phyloP scores from a whole-genome alignment of 2,888 invertebrate species.

The Ectobius pallidus region DNA sequence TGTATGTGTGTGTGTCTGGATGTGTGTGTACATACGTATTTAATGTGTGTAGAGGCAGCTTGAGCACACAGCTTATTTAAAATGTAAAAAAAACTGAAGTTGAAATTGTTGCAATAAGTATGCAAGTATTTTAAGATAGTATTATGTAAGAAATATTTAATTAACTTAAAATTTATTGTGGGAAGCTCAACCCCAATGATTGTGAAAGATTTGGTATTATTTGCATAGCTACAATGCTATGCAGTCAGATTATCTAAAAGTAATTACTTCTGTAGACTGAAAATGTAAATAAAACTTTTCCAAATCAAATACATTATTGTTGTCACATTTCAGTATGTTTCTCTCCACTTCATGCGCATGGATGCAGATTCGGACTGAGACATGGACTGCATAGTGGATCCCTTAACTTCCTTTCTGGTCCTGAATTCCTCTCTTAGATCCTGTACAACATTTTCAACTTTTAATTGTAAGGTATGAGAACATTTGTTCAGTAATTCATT shows the following conservation, averaged over 20 bases:
- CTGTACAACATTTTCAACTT: too few species aligned
- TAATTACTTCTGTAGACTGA: conserved; percentile 7
- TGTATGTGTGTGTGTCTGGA: background rate
- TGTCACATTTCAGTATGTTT: too few species aligned
- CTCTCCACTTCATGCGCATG: too few species aligned
- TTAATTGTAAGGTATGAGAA: too few species aligned
- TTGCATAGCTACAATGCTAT: background rate
- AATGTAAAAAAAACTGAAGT: background rate
- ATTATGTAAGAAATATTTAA: conserved; percentile 7
- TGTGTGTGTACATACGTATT: background rate
- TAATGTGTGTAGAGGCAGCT: background rate
- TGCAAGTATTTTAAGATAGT: conserved; percentile 8
- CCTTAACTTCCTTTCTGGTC: too few species aligned
- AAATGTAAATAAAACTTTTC: conserved; percentile 5
- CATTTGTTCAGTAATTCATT: too few species aligned
- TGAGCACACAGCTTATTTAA: background rate
- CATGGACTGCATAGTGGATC: too few species aligned
- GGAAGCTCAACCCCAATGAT: background rate
- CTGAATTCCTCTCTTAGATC: too few species aligned
- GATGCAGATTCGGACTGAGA: too few species aligned
- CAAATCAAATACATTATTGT: too few species aligned
- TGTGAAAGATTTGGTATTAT: background rate
- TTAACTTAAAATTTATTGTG: background rate
- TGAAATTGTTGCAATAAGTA: background rate
- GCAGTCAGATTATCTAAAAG: background rate